These are phyloP conservation scores for Amblyjoppa proteus DNA, from an alignment of 2,888 invertebrate genomes.

Conservation along the genomic window DNA sequence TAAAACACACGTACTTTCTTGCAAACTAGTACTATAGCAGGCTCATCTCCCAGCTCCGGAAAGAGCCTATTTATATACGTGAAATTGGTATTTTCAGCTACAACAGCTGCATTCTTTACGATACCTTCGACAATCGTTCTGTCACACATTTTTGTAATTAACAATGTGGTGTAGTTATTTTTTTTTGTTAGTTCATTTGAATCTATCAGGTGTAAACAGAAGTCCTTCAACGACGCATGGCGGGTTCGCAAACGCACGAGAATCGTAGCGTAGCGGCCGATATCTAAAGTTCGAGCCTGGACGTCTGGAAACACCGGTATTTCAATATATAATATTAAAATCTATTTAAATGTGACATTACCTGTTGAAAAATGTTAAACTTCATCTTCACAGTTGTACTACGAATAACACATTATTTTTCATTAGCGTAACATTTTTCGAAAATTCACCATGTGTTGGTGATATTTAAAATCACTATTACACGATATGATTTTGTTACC, in stretches of 20 bases:
- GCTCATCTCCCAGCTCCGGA: conserved; percentile 64
- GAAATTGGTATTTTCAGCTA: conserved; percentile 60
- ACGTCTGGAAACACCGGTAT: too few relatives aligned
- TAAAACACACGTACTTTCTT: conserved; percentile 38
- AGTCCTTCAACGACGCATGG: neutral
- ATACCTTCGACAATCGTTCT: conserved; percentile 39
- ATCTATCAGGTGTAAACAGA: conserved; percentile 18
- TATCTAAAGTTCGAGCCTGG: too few relatives aligned
- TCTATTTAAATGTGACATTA: too few relatives aligned
- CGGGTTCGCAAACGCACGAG: neutral
- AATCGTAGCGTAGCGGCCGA: too few relatives aligned
- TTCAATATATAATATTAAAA: too few relatives aligned
- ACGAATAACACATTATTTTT: too few relatives aligned
- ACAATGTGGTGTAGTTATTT: neutral
- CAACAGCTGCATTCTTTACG: conserved; percentile 34
- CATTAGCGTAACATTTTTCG: too few relatives aligned
- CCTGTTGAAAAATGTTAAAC: too few relatives aligned
- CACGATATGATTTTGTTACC: too few relatives aligned
- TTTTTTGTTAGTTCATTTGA: conserved; percentile 26
- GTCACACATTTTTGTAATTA: conserved; percentile 50
- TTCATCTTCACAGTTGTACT: too few relatives aligned
- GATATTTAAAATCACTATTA: too few relatives aligned
- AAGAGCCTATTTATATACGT: conserved; percentile 74
- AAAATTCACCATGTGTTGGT: too few relatives aligned
- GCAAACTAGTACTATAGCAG: conserved; percentile 55